Conservation (phyloP, 1,140 invertebrate species). For the Drosophila seguyi region DNA sequence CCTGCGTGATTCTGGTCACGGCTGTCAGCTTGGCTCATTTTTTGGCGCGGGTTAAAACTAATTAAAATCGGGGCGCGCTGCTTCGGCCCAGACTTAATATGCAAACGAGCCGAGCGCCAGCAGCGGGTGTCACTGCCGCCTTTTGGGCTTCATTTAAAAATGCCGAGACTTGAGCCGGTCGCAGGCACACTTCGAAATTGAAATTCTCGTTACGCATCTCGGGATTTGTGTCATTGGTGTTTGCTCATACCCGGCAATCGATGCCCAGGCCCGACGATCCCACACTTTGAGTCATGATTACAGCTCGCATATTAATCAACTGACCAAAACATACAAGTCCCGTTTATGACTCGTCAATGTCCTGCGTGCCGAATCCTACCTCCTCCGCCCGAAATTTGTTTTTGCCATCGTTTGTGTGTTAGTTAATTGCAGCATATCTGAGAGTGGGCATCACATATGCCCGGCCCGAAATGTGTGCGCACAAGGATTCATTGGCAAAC, state of each 20-base stretch:
- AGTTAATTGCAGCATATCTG: constrained; percentile 47
- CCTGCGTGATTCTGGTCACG: constrained; percentile 55
- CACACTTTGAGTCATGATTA: constrained; percentile 21
- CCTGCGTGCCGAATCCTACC: background rate
- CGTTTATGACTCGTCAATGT: constrained; percentile 38
- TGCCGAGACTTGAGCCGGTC: constrained; percentile 34
- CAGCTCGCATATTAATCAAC: constrained; percentile 68
- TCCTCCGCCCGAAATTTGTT: constrained; percentile 14
- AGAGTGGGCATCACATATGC: background rate
- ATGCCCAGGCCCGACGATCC: constrained; percentile 13
- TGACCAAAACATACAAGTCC: constrained; percentile 49
- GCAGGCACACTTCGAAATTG: constrained; percentile 63
- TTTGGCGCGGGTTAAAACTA: constrained; percentile 46
- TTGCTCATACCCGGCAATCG: constrained; percentile 62
- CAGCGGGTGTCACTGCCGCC: constrained; percentile 18
- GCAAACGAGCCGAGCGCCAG: constrained; percentile 15
- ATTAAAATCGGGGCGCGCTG: constrained; percentile 59
- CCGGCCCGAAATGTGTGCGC: background rate
- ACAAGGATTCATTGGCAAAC: constrained; percentile 14
- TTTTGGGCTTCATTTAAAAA: constrained; percentile 67
- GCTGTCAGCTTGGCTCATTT: constrained; percentile 65
- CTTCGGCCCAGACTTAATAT: constrained; percentile 41
- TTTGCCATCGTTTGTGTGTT: constrained; percentile 22
- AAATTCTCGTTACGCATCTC: constrained; percentile 54
- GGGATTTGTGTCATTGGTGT: constrained; percentile 38